Percentiles rank a stretch among this genome's conserved stretches.
Conservation (phyloP, 1,140 invertebrate genomes). For the Phenacoccus solenopsis region DNA sequence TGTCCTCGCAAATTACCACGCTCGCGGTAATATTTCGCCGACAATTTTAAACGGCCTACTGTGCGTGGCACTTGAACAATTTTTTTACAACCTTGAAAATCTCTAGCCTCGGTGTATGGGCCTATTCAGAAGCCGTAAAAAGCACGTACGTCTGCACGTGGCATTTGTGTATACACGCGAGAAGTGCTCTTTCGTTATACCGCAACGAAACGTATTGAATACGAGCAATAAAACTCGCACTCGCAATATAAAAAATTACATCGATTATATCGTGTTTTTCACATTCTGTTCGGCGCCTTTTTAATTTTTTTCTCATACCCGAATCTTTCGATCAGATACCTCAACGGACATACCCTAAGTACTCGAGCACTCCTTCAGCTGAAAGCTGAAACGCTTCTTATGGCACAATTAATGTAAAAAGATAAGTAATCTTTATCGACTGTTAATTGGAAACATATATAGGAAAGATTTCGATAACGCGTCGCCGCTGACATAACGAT, state of each 20-base stretch:
- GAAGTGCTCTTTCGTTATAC: too few relatives aligned
- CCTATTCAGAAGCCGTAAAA: background rate
- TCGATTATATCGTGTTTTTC: background rate
- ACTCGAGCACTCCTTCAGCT: background rate
- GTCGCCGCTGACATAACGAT: constrained; percentile 5
- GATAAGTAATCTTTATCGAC: constrained; percentile 11
- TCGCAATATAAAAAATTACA: background rate
- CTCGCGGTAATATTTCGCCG: too few relatives aligned
- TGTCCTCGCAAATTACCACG: background rate
- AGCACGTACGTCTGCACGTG: background rate
- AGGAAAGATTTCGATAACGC: constrained; percentile 5
- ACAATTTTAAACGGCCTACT: background rate
- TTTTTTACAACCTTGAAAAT: background rate
- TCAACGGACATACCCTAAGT: background rate
- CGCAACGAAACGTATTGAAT: background rate
- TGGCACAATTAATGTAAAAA: background rate
- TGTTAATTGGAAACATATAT: background rate
- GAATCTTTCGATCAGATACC: background rate
- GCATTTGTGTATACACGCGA: too few relatives aligned
- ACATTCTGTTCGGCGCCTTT: too few relatives aligned
- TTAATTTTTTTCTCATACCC: too few relatives aligned
- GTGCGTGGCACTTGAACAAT: background rate
- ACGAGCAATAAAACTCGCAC: background rate
- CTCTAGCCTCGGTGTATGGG: background rate
- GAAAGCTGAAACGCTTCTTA: background rate